Percentiles rank a stretch among this genome's conserved stretches.
Evolutionary conservation across 2,888 invertebrate species (phyloP).

Genomic region (Lepidocyrtoides sp.): DNA sequence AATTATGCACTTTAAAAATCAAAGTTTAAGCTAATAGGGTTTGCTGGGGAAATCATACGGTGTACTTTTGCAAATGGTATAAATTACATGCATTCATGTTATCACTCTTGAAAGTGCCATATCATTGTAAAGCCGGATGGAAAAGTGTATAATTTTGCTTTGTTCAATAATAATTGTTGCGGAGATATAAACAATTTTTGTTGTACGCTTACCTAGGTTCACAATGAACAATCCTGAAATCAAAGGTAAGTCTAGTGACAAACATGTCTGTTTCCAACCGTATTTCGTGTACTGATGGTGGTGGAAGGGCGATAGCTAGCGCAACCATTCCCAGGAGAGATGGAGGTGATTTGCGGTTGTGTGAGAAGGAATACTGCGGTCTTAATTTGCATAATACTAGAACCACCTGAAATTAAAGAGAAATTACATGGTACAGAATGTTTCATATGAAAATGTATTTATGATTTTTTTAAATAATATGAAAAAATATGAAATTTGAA

Average conservation of each 20-base stretch:
- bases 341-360: conserved; percentile 95
- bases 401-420: conserved; percentile 92
- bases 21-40: not conserved
- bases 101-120: no score
- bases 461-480: no score
- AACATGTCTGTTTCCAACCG: conserved; percentile 98
- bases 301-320: conserved; percentile 97
- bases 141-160: conserved; percentile 19
- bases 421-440: no score
- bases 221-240: conserved; percentile 98
- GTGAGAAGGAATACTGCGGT: conserved; percentile 97
- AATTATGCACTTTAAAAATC: not conserved
- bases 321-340: conserved; percentile 97
- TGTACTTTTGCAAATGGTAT: not conserved
- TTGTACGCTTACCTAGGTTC: conserved; percentile 90
- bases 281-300: conserved; percentile 98
- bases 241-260: conserved; percentile 97
- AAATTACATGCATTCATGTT: not conserved
- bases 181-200: not conserved
- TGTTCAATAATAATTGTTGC: no score
- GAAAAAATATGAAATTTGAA: no score
- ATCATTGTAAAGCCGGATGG: not conserved
- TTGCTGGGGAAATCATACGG: conserved; percentile 2
- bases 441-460: no score
- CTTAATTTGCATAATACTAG: conserved; percentile 96